Evolutionary conservation across 2,888 invertebrate species (phyloP).

Genomic region (Limnephilus lunatus): DNA sequence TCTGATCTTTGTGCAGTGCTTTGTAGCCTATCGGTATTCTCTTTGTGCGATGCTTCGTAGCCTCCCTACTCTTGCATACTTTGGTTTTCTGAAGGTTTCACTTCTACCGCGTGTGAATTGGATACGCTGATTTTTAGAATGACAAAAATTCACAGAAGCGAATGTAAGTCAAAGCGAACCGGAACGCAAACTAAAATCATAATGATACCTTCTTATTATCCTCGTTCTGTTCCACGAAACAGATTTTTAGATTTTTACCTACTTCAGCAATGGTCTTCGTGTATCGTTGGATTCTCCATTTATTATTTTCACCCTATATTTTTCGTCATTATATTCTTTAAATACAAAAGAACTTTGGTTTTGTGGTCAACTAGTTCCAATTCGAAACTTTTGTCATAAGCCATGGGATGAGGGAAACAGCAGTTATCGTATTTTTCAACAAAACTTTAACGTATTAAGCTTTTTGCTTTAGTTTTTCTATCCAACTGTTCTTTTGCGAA

Average conservation of each 20-base stretch:
- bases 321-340: neutral
- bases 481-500: neutral
- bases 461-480: slow-evolving; percentile 62
- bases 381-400: slow-evolving; percentile 56
- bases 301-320: neutral
- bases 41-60: no score
- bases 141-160: no score
- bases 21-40: no score
- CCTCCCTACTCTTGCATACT: no score
- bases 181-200: neutral
- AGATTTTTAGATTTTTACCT: neutral
- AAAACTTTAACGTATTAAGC: slow-evolving; percentile 63
- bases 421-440: slow-evolving; percentile 64
- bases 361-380: neutral
- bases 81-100: no score
- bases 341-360: neutral
- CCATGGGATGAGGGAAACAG: slow-evolving; percentile 38
- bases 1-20: no score
- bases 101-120: no score
- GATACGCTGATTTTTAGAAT: no score
- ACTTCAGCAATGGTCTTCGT: neutral
- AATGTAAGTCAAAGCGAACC: neutral
- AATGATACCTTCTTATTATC: no score
- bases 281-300: neutral
- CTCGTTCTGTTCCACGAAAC: no score